These are phyloP conservation scores for Otolemur garnettii DNA, from an alignment of 2,113 vertebrate species.

Conservation along the genomic window DNA sequence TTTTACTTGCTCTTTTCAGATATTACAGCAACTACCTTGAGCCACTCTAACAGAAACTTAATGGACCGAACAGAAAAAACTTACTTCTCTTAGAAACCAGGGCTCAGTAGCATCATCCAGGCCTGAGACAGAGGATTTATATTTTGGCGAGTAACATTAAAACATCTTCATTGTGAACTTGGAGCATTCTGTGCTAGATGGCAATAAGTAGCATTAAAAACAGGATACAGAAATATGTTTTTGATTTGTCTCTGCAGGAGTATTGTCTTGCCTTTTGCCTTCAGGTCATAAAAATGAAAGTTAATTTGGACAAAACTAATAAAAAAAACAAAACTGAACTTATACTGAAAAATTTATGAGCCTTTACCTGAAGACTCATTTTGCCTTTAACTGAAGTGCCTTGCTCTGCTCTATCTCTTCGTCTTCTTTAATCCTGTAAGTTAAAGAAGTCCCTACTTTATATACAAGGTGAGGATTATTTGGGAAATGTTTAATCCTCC, in stretches of 20 bases:
- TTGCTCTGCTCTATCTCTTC: conserved; percentile 49
- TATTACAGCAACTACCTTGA: no score
- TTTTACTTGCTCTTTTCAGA: no score
- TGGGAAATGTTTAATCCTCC: not conserved
- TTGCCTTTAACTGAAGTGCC: not conserved
- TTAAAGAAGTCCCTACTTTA: not conserved
- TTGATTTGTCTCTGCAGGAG: conserved; percentile 48
- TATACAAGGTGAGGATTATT: not conserved
- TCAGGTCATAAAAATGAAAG: not conserved
- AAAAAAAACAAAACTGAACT: not conserved
- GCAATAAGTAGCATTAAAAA: not conserved
- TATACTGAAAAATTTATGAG: not conserved
- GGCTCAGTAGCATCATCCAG: not conserved
- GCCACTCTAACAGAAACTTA: not conserved
- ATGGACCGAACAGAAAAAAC: not conserved
- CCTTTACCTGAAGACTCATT: no score
- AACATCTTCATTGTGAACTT: not conserved
- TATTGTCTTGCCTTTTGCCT: not conserved
- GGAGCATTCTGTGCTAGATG: not conserved
- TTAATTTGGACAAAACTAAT: conserved; percentile 29
- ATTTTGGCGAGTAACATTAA: not conserved
- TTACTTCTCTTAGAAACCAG: conserved; percentile 19
- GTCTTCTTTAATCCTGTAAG: not conserved
- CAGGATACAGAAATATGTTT: not conserved
- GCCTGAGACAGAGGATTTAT: not conserved